phyloP scores from a whole-genome alignment of 2,797 vertebrate species.

The Phyllotis vaccarum region DNA sequence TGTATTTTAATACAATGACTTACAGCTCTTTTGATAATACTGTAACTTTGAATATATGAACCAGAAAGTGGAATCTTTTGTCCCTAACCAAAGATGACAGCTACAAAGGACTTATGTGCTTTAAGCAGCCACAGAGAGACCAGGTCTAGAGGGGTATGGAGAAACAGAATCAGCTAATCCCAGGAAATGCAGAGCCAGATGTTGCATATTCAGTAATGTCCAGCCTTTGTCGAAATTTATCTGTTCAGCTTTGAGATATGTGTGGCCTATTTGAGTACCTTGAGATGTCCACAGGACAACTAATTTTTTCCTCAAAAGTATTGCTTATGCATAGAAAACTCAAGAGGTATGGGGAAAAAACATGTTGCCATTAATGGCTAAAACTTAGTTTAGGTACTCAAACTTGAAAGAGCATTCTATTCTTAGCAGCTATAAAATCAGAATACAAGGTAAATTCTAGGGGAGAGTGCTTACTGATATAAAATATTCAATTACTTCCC shows the following conservation, averaged over 20 bases:
- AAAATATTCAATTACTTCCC: slow-evolving; percentile 11
- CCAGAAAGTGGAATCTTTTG: not conserved
- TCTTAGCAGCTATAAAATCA: not conserved
- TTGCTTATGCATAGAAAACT: not conserved
- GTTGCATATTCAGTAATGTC: no score
- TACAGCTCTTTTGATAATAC: not conserved
- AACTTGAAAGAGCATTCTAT: slow-evolving; percentile 28
- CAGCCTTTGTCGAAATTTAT: not conserved
- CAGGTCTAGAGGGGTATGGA: not conserved
- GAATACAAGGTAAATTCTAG: not conserved
- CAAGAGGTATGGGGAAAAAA: not conserved
- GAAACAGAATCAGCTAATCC: not conserved
- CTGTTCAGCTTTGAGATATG: not conserved
- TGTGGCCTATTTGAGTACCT: not conserved
- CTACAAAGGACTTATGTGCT: not conserved
- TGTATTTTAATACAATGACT: not conserved
- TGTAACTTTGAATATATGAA: not conserved
- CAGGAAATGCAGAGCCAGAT: not conserved
- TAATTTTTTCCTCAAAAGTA: not conserved
- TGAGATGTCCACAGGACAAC: not conserved
- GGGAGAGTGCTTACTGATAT: not conserved
- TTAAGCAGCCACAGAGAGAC: not conserved
- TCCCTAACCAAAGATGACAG: not conserved
- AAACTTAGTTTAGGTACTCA: not conserved
- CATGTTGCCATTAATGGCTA: not conserved